phyloP scores from a whole-genome alignment of 2,113 vertebrate genomes.

The Anthoscopus minutus region DNA sequence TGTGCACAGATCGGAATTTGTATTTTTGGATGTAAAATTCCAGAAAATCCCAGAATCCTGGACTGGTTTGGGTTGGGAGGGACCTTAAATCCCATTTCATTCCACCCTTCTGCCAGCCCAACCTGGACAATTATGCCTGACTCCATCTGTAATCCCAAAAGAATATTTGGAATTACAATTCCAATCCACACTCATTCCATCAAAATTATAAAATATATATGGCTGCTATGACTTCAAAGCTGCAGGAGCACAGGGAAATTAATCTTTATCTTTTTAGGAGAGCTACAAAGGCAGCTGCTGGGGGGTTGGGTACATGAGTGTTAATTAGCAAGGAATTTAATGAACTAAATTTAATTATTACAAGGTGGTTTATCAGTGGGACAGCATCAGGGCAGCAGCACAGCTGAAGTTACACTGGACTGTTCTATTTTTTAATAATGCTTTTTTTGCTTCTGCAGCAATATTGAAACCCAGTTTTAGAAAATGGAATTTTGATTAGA shows the following conservation, averaged over 20 bases:
- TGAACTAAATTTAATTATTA: neutral
- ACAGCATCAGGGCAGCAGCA: neutral
- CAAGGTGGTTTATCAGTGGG: neutral
- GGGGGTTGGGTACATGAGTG: neutral
- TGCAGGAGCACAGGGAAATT: neutral
- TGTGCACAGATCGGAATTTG: neutral
- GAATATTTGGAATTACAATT: neutral
- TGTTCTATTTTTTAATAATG: neutral
- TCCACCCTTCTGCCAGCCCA: neutral
- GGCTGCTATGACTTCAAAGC: neutral
- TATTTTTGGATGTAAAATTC: neutral
- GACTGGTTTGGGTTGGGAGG: neutral
- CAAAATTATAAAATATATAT: neutral
- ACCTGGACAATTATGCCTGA: accelerated
- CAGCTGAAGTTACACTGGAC: neutral
- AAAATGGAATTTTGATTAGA: neutral
- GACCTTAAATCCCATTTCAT: neutral
- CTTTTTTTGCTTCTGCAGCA: neutral
- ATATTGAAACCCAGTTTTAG: neutral
- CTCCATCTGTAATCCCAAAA: neutral
- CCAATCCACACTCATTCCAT: neutral
- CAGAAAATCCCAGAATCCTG: neutral
- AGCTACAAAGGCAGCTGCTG: neutral
- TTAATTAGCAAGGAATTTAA: conserved; percentile 10
- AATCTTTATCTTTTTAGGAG: neutral